phyloP scores from a whole-genome alignment of 2,888 invertebrate species.

The Cephonodes hylas region DNA sequence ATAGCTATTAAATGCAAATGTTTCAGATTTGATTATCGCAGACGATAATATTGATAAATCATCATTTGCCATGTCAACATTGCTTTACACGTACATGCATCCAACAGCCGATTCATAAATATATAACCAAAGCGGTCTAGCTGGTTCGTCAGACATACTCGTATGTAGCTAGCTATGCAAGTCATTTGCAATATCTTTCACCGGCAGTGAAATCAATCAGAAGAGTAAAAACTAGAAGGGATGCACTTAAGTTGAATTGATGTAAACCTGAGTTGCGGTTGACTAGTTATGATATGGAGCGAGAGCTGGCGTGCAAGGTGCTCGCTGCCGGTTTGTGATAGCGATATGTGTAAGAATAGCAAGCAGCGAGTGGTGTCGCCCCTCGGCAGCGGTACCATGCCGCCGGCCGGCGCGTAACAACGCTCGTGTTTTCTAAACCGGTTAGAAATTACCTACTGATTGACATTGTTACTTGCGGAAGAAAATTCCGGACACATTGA shows the following conservation, averaged over 20 bases:
- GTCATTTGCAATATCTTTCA: too few relatives aligned
- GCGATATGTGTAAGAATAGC: conserved; percentile 49
- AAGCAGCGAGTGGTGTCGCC: conserved; percentile 41
- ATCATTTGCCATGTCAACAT: too few relatives aligned
- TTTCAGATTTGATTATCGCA: too few relatives aligned
- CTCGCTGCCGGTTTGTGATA: conserved; percentile 27
- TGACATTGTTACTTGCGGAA: conserved; percentile 76
- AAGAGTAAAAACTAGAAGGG: not conserved
- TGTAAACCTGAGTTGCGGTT: not conserved
- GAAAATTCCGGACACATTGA: conserved; percentile 73
- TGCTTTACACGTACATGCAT: too few relatives aligned
- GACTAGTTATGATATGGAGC: conserved; percentile 46
- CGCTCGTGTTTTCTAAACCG: conserved; percentile 78
- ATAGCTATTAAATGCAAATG: too few relatives aligned
- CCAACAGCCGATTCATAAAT: too few relatives aligned
- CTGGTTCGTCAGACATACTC: too few relatives aligned
- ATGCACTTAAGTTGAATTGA: not conserved
- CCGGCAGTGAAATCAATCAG: too few relatives aligned
- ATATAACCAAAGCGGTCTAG: too few relatives aligned
- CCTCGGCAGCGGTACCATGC: conserved; percentile 23
- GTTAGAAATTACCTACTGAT: conserved; percentile 80
- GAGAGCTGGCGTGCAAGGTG: conserved; percentile 52
- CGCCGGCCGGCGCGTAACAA: conserved; percentile 35
- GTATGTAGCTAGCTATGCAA: too few relatives aligned
- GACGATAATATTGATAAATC: too few relatives aligned